Percentiles rank a stretch among this genome's conserved stretches.
These are phyloP conservation scores for Pseudococcus jackbeardsleyi DNA, from an alignment of 2,888 invertebrate genomes.

Conservation along the genomic window DNA sequence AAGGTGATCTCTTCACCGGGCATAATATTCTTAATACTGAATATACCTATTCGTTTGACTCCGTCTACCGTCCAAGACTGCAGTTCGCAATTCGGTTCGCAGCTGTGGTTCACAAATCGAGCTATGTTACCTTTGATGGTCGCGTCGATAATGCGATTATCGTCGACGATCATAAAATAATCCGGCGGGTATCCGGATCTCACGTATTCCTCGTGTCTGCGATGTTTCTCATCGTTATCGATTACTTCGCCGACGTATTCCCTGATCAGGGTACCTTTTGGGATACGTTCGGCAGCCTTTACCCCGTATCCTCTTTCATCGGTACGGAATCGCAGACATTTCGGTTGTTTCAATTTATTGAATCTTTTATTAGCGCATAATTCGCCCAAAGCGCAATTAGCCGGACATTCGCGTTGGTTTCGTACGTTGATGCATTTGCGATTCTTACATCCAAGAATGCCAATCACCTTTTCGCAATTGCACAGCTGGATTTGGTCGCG, in stretches of 20 bases:
- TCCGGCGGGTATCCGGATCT: conserved; percentile 22
- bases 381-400: conserved; percentile 36
- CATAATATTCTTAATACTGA: conserved; percentile 85
- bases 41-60: conserved; percentile 95
- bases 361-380: conserved; percentile 35
- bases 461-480: conserved; percentile 26
- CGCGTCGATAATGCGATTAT: conserved; percentile 95
- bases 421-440: conserved; percentile 25
- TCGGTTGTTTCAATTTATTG: conserved; percentile 32
- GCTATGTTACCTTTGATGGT: conserved; percentile 96
- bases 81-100: conserved; percentile 96
- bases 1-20: conserved; percentile 97
- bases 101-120: conserved; percentile 98
- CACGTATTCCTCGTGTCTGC: conserved; percentile 75
- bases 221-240: conserved; percentile 89
- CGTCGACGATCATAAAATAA: conserved; percentile 89
- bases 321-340: background rate
- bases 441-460: background rate
- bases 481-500: conserved; percentile 25
- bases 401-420: conserved; percentile 33
- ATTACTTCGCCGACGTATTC: conserved; percentile 99
- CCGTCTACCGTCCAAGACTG: conserved; percentile 88
- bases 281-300: conserved; percentile 9
- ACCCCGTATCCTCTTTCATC: background rate
- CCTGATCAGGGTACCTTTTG: conserved; percentile 92